A percentile compares a stretch with the other conserved stretches of the same genome.
These are phyloP conservation scores for Calcarius lapponicus DNA, from an alignment of 2,797 vertebrate genomes.

Conservation along the genomic window DNA sequence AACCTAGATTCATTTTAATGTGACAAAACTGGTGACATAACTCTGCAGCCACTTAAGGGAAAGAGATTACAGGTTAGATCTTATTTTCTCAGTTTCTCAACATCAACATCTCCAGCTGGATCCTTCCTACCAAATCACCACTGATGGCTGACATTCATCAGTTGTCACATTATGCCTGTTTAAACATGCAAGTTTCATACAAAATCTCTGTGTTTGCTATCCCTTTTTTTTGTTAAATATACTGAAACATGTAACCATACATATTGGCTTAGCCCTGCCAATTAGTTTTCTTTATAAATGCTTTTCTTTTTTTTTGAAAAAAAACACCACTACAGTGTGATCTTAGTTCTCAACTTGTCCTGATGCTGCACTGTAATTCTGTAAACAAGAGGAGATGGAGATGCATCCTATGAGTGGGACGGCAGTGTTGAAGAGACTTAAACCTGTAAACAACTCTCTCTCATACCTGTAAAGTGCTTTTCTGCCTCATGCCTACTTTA, in stretches of 20 bases:
- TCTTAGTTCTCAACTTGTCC: background rate
- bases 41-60: background rate
- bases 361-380: background rate
- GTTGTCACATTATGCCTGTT: background rate
- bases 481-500: background rate
- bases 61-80: background rate
- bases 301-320: background rate
- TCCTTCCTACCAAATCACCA: background rate
- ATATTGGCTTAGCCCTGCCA: background rate
- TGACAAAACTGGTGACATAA: background rate
- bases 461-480: background rate
- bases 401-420: background rate
- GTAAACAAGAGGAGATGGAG: background rate
- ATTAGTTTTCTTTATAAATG: background rate
- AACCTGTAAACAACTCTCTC: background rate
- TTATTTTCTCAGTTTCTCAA: background rate
- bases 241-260: background rate
- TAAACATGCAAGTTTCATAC: background rate
- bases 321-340: background rate
- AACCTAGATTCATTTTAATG: background rate
- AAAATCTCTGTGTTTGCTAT: background rate
- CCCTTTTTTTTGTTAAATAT: background rate
- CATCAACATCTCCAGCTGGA: background rate
- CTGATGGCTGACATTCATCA: background rate
- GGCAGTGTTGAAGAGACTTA: background rate